Base-by-base conservation (phyloP, 1,140 invertebrate species). In the Druon quercuslanigerum region DNA sequence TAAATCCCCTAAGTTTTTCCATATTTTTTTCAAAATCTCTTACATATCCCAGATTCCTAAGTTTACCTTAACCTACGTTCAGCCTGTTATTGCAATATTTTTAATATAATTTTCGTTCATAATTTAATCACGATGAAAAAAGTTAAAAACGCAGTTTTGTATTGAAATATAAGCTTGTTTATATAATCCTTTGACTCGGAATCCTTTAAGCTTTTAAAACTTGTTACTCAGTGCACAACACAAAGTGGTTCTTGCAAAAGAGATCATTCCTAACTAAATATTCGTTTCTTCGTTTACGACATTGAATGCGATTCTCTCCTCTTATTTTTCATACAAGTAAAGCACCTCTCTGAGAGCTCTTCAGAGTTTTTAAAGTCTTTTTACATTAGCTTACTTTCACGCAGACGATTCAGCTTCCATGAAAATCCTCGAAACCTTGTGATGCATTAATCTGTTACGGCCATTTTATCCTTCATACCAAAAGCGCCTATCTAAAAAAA, bases 371-470 rank as follows among this genome's bases (percentile, higher is more conserved):
- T n/a, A 25, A 66, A 66, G 60, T 46, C 25, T 40, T 66, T 66
- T n/a, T n/a, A 66, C 60, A 66, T 66, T 66, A 66, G 40, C 40
- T 66, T 33, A 66, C 60, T 66, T 66, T 66, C 13, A 66, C 33
- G 33, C 25, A 8, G 60, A 66, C 3, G 14, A 66, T 66, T 33
- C 60, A 40, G 60, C 40, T 46, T 46, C 40, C 40, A 40, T n/a
- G 33, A 40, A 66, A 66, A 8, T 40, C 13, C 20, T 33, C 16
- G 1, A 14, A 7, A 16, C 60, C 33, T 33, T 40, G 25, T 66
- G 60, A 66, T 66, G 60, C 60, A 66, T 40, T 57, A 57, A 57
- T 57, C 19, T 57, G 17, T 25, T 57, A 14, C 19, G 19, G 13
- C 60, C 4, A 66, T n/a, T 66, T 40, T 66, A 40, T 6, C 6